phyloP scores from a whole-genome alignment of 92 coral and sea anemone species.

The Zoanthus sociatus region DNA sequence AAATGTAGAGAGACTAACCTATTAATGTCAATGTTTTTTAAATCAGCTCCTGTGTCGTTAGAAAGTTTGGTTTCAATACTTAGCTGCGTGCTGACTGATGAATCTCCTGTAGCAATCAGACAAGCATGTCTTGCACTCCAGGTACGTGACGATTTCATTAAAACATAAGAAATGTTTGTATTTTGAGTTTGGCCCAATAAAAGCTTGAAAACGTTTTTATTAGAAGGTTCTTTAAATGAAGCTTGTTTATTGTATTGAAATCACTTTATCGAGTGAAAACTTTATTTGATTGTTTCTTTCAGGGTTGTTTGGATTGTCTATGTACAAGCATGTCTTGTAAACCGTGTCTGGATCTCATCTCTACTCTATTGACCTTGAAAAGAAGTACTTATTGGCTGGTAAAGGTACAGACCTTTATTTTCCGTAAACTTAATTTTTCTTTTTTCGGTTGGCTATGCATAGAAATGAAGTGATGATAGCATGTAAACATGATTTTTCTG shows the following conservation, averaged over 20 bases:
- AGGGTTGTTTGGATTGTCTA: conserved; percentile 84
- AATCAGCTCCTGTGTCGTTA: conserved; percentile 72
- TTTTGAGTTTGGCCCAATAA: too few species aligned
- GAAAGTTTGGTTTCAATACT: conserved; percentile 79
- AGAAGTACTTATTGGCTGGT: conserved; percentile 95
- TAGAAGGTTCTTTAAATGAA: too few species aligned
- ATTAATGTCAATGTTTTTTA: neutral
- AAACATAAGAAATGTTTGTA: neutral
- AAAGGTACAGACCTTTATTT: conserved; percentile 67
- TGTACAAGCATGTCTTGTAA: conserved; percentile 80
- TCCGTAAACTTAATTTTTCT: too few species aligned
- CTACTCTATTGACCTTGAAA: conserved; percentile 62
- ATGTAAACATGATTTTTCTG: too few species aligned
- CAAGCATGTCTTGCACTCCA: conserved; percentile 86
- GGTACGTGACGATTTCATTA: conserved; percentile 54
- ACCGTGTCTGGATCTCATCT: conserved; percentile 76
- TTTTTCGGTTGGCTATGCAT: too few species aligned
- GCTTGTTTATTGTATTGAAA: neutral
- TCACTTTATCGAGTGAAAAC: neutral
- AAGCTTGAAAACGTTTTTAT: too few species aligned
- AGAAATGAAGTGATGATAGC: too few species aligned
- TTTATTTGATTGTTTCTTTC: conserved; percentile 17
- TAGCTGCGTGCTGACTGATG: conserved; percentile 82
- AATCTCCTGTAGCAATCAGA: conserved; percentile 88
- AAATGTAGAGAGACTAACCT: neutral